Percentiles rank a stretch among this genome's conserved stretches.
These are phyloP conservation scores for Dascyllus trimaculatus DNA, from an alignment of 2,113 vertebrate species.

Conservation along the genomic window DNA sequence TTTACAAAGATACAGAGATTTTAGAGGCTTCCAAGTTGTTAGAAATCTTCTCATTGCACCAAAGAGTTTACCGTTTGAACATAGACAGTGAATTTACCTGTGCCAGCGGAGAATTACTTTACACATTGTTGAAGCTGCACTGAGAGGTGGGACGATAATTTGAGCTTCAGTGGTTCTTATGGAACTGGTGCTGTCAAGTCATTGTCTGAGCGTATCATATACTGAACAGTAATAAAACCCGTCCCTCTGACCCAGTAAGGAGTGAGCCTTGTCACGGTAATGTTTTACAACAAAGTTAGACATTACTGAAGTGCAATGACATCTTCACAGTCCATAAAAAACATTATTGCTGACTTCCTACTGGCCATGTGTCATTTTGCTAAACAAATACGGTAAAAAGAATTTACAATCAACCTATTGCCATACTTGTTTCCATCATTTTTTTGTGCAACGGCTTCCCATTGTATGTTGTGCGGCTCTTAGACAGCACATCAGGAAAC, in stretches of 20 bases:
- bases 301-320: neutral
- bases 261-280: slow-evolving; percentile 8
- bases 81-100: neutral
- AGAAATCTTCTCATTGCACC: neutral
- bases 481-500: slow-evolving; percentile 37
- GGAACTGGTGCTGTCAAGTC: slow-evolving; percentile 34
- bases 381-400: neutral
- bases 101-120: slow-evolving; percentile 22
- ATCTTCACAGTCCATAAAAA: slow-evolving; percentile 13
- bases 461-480: slow-evolving; percentile 17
- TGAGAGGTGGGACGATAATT: slow-evolving; percentile 3
- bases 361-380: neutral
- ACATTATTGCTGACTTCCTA: slow-evolving; percentile 6
- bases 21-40: neutral
- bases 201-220: slow-evolving; percentile 13
- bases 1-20: neutral
- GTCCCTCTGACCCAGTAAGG: slow-evolving; percentile 10
- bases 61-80: neutral
- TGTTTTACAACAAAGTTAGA: slow-evolving; percentile 22
- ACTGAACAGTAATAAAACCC: slow-evolving; percentile 37
- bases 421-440: neutral
- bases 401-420: neutral
- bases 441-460: neutral
- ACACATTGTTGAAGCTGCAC: slow-evolving; percentile 21
- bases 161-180: slow-evolving; percentile 31